Evolutionary conservation across 1,140 invertebrate species (phyloP), one percentile per base, ranked within the genome.

Genomic region (Drosophila serrata): DNA sequence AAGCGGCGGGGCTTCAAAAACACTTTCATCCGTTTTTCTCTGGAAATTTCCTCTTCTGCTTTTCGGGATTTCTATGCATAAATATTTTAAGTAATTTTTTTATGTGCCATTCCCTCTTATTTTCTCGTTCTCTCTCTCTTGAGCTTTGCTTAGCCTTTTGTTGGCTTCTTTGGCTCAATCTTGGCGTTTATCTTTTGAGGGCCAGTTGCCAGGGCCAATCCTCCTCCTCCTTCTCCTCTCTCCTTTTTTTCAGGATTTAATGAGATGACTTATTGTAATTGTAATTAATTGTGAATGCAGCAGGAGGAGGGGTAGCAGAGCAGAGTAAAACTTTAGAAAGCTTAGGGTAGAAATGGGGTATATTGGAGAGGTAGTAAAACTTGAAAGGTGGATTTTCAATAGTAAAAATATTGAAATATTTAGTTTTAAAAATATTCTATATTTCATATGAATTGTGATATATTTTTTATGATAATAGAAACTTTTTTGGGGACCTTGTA

Each of bases 11-110:
- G 91, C 91, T 92, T 92, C 91, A 91, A 91, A 92, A 92, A 92
- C 91, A 92, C 91, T 92, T 92, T 92, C 91, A 92, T 92, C 91
- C 86, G 91, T 92, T 92, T 92, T 92, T 85, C 91, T 86, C 81
- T n/a, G 84, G 90, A 90, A 92, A 81, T 82, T 91, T 29, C 6
- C 35, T 42, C 17, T 42, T 39, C 24, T 56, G 22, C n/a, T 37
- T 27, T 46, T 31, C 48, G 62, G 61, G 65, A 67, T 55, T 48
- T 72, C 67, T 35, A 22, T 73, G 67, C 64, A 82, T 73, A 85
- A 77, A 80, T 80, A 85, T 77, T 85, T 85, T 61, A 81, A 84
- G 75, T 69, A 61, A 61, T 78, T 69, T 64, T 79, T 88, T 53
- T 72, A 79, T 45, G 43, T 60, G 7, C 9, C 45, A 49, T 13